These are phyloP conservation scores for Noturus placidus DNA, from an alignment of 2,113 vertebrate genomes.

Conservation along the genomic window DNA sequence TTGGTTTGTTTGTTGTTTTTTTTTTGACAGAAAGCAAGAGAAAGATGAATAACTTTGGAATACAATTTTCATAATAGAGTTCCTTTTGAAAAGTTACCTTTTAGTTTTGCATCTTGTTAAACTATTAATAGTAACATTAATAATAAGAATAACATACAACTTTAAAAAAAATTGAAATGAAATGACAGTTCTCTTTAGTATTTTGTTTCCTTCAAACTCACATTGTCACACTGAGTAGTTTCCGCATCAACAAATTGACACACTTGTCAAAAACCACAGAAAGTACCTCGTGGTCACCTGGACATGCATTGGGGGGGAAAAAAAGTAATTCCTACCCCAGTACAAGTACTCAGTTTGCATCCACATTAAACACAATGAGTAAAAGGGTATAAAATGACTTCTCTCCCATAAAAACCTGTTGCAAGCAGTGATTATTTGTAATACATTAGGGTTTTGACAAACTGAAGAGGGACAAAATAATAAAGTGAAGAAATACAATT, in stretches of 20 bases:
- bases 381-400: slow-evolving; percentile 37
- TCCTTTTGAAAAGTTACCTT: slow-evolving; percentile 74
- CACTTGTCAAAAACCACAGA: slow-evolving; percentile 9
- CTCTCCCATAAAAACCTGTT: slow-evolving; percentile 45
- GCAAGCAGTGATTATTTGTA: slow-evolving; percentile 30
- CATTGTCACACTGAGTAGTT: slow-evolving; percentile 56
- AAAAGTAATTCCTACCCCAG: background rate
- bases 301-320: background rate
- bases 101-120: slow-evolving; percentile 78
- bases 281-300: slow-evolving; percentile 29
- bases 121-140: slow-evolving; percentile 77
- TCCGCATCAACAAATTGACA: slow-evolving; percentile 28
- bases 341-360: slow-evolving; percentile 38
- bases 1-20: slow-evolving; percentile 60
- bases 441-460: slow-evolving; percentile 19
- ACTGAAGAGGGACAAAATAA: background rate
- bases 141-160: slow-evolving; percentile 69
- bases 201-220: slow-evolving; percentile 72
- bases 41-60: slow-evolving; percentile 73
- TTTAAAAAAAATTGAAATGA: slow-evolving; percentile 56
- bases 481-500: slow-evolving; percentile 22
- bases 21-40: slow-evolving; percentile 75
- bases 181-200: slow-evolving; percentile 76
- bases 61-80: slow-evolving; percentile 75
- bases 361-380: slow-evolving; percentile 53